phyloP scores from a whole-genome alignment of 2,888 invertebrate species.

The Catocala sponsa region DNA sequence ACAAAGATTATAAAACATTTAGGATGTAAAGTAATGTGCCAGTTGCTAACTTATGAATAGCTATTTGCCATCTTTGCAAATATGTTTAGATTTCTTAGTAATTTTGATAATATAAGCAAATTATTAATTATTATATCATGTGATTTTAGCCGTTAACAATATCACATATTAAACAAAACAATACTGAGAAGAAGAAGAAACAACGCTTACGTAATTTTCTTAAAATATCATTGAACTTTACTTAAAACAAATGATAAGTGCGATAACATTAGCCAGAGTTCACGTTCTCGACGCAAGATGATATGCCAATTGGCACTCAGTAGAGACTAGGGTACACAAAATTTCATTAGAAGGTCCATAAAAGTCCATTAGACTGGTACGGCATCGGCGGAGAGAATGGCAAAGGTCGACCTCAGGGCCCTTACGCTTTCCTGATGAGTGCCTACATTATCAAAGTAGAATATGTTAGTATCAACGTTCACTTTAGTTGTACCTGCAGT shows the following conservation, averaged over 20 bases:
- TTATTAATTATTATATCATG: too few species aligned
- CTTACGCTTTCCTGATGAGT: slow-evolving; percentile 37
- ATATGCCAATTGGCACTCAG: slow-evolving; percentile 67
- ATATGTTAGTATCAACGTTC: slow-evolving; percentile 17
- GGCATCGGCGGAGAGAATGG: slow-evolving; percentile 59
- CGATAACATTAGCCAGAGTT: slow-evolving; percentile 21
- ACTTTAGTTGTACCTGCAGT: slow-evolving; percentile 22
- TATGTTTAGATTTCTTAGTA: too few species aligned
- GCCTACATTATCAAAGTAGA: slow-evolving; percentile 31
- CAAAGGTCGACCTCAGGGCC: slow-evolving; percentile 63
- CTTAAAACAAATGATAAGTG: slow-evolving; percentile 15
- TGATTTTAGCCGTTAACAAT: background rate
- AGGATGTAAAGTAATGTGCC: too few species aligned
- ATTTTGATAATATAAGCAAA: too few species aligned
- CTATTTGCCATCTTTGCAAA: too few species aligned
- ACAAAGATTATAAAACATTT: too few species aligned
- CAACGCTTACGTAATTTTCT: background rate
- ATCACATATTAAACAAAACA: background rate
- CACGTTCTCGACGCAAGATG: slow-evolving; percentile 45
- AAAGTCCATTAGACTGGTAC: slow-evolving; percentile 70
- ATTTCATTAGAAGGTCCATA: slow-evolving; percentile 72
- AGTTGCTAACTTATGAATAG: too few species aligned
- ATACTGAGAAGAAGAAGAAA: background rate
- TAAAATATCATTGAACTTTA: background rate
- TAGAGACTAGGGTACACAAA: slow-evolving; percentile 62